These are phyloP conservation scores for Sipha maydis DNA, from an alignment of 2,888 invertebrate genomes.

Conservation along the genomic window DNA sequence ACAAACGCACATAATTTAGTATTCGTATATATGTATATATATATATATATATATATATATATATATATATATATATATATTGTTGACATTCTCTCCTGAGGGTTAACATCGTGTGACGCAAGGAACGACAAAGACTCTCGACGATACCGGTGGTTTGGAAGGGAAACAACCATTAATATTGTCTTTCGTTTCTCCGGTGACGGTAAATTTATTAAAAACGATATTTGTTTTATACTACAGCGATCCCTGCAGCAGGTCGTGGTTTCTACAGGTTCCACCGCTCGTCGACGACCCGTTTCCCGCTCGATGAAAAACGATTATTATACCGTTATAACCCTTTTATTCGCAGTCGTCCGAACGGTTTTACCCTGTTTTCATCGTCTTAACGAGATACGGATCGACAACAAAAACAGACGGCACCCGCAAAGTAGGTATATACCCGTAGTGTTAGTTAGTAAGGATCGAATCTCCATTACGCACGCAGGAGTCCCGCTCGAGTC, in stretches of 20 bases:
- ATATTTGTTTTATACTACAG: background rate
- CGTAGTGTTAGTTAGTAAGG: too few species aligned
- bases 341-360: background rate
- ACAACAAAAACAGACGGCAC: too few species aligned
- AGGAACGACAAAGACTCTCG: conserved; percentile 4
- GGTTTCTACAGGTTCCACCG: background rate
- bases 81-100: conserved; percentile 28
- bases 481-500: too few species aligned
- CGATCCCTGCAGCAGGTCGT: too few species aligned
- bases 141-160: conserved; percentile 6
- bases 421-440: too few species aligned
- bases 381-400: too few species aligned
- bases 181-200: conserved; percentile 4
- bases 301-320: background rate
- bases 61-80: too few species aligned
- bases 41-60: too few species aligned
- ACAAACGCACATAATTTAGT: background rate
- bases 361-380: background rate
- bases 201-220: conserved; percentile 31
- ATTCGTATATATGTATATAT: background rate
- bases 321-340: background rate
- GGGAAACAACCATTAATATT: conserved; percentile 15
- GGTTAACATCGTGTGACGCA: background rate
- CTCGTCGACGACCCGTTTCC: background rate
- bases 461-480: too few species aligned